Conservation (phyloP, 2,888 invertebrate genomes). For the Halictus quadricinctus region DNA sequence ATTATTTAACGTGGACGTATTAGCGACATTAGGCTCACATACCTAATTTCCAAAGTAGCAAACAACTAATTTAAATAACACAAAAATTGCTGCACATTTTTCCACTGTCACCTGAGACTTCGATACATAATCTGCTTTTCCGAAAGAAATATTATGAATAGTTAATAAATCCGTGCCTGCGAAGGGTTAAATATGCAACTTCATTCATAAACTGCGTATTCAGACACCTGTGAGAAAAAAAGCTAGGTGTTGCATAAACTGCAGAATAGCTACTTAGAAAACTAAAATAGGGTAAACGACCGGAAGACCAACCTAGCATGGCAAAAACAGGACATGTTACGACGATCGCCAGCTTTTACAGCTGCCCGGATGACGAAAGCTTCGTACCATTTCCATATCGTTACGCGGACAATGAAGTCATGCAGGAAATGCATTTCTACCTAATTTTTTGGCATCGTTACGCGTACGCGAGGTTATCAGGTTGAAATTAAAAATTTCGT, state of each 20-base stretch:
- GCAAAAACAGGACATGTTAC: background rate
- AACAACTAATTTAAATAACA: background rate
- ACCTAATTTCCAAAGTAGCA: background rate
- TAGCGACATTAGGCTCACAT: too few relatives aligned
- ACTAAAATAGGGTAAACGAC: background rate
- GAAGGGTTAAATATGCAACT: background rate
- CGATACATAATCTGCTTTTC: too few relatives aligned
- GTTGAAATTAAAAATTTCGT: background rate
- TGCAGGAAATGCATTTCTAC: background rate
- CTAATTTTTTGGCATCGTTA: background rate
- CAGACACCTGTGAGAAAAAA: background rate
- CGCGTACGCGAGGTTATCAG: background rate
- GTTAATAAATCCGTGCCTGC: background rate
- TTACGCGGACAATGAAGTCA: background rate
- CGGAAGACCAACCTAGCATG: background rate
- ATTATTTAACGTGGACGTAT: background rate
- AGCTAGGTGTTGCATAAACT: background rate
- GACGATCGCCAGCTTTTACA: background rate
- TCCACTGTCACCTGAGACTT: background rate
- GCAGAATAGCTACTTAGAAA: background rate
- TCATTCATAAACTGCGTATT: background rate
- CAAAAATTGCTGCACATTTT: background rate
- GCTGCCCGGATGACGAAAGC: background rate
- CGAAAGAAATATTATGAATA: too few relatives aligned
- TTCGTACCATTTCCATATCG: background rate